Evolutionary conservation across 2,888 invertebrate species (phyloP).

Genomic region (Rhagonycha fulva): DNA sequence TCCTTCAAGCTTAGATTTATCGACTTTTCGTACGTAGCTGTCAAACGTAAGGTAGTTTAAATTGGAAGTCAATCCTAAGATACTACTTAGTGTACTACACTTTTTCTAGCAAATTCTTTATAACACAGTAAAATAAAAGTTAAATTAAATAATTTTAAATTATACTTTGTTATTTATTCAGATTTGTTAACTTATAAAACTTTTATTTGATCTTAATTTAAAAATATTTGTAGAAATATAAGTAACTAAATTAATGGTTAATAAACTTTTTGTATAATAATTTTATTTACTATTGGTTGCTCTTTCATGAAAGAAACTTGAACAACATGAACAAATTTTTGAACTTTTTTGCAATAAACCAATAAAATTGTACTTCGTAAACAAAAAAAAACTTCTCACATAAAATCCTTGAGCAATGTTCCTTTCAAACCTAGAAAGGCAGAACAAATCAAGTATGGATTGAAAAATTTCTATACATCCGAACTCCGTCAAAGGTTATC

Average conservation of each 20-base stretch:
- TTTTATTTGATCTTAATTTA: not conserved
- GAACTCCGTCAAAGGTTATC: slow-evolving; percentile 26
- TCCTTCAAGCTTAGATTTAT: slow-evolving; percentile 2
- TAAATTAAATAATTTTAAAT: not conserved
- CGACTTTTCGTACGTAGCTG: slow-evolving; percentile 1
- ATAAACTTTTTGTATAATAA: not conserved
- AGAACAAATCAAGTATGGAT: slow-evolving; percentile 24
- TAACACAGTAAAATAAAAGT: not conserved
- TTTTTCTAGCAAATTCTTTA: not conserved
- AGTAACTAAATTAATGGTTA: no score
- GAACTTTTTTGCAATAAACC: not conserved
- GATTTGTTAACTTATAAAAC: not conserved
- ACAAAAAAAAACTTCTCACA: not conserved
- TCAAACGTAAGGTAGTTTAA: not conserved
- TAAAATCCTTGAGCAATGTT: not conserved
- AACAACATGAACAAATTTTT: not conserved
- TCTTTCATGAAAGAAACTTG: not conserved
- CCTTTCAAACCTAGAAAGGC: slow-evolving; percentile 8
- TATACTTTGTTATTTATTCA: not conserved
- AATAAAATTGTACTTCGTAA: not conserved
- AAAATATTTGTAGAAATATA: not conserved
- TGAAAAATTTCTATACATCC: slow-evolving; percentile 27
- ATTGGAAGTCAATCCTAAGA: not conserved
- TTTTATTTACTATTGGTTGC: not conserved
- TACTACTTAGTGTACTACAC: not conserved